Evolutionary conservation across 2,888 invertebrate genomes (phyloP).

Genomic region (Monochamus alternatus): DNA sequence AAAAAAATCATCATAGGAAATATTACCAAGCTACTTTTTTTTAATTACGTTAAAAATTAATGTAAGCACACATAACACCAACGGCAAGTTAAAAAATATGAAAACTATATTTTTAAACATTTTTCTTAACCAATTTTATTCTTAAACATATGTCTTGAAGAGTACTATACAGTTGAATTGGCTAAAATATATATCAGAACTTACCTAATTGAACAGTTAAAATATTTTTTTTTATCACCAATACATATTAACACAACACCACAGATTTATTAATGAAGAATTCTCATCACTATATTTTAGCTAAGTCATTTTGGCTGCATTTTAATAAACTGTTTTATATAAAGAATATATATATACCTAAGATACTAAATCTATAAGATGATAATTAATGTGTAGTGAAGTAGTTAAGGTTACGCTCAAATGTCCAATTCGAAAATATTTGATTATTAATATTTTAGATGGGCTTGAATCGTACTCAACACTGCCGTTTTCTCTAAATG

Average conservation of each 20-base stretch:
- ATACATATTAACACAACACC: slow-evolving; percentile 2
- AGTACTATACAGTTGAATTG: slow-evolving; percentile 24
- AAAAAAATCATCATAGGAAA: not conserved
- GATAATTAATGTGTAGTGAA: slow-evolving; percentile 42
- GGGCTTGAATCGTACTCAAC: slow-evolving; percentile 67
- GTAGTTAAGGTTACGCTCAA: slow-evolving; percentile 61
- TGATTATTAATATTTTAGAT: slow-evolving; percentile 58
- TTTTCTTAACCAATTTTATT: slow-evolving; percentile 5
- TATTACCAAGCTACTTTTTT: slow-evolving; percentile 5
- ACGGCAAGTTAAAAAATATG: no score
- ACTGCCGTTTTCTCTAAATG: slow-evolving; percentile 68
- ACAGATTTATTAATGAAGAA: not conserved
- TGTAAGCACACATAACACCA: not conserved
- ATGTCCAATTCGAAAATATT: slow-evolving; percentile 58
- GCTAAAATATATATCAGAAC: slow-evolving; percentile 30
- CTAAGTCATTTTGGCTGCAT: slow-evolving; percentile 30
- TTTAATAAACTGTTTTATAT: slow-evolving; percentile 29
- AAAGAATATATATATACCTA: slow-evolving; percentile 20
- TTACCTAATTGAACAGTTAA: not conserved
- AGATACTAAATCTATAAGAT: slow-evolving; percentile 27
- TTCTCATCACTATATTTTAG: slow-evolving; percentile 29
- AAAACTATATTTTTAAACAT: not conserved
- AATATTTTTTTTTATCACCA: slow-evolving; percentile 2
- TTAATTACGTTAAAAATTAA: slow-evolving; percentile 3
- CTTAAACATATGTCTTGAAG: slow-evolving; percentile 11